Evolutionary conservation across 2,797 vertebrate genomes (phyloP), one percentile per base, ranked within the genome.

Genomic region (Gymnoscopelus braueri): DNA sequence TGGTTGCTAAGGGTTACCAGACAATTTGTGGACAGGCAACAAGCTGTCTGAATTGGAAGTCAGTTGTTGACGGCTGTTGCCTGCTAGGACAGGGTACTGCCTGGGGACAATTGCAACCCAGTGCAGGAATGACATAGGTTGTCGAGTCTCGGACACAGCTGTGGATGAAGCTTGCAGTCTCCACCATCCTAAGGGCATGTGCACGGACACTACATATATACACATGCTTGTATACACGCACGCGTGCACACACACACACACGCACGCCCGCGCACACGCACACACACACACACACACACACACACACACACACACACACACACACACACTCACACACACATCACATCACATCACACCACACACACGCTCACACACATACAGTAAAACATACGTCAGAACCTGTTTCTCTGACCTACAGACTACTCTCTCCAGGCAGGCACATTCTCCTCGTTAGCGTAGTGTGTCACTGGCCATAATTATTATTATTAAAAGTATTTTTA

Each of bases 91-190:
- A 68, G 55, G 51, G 67, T 44, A 65, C 58, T 74, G 71, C 80
- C 80, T 12, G 56, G 74, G 80, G 81, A 79, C 75, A 82, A 67
- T 29, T 32, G 54, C 63, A 32, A 75, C 50, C 57, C 60, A 75
- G 47, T 51, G 69, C 72, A 73, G 14, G 6, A 72, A 52, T 57
- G 64, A 58, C 51, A 62, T 70, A 48, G 64, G 77, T 67, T 78
- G 79, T 73, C 60, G 71, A 65, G 62, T 52, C 69, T 62, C 24
- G 4, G 70, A 79, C 74, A 61, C 78, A 82, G 78, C 77, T 73
- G 60, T 63, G 74, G 74, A 55, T 19, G 69, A 78, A 58, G 32
- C 69, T 67, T 69, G 69, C 71, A 66, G 24, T 54, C 14, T n/a
- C 19, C 15, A 19, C 66, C 60, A 60, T 14, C 44, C 19, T 51